Base-by-base conservation (phyloP, 64 coral and sea anemone genomes). In the Cladopsammia gracilis region DNA sequence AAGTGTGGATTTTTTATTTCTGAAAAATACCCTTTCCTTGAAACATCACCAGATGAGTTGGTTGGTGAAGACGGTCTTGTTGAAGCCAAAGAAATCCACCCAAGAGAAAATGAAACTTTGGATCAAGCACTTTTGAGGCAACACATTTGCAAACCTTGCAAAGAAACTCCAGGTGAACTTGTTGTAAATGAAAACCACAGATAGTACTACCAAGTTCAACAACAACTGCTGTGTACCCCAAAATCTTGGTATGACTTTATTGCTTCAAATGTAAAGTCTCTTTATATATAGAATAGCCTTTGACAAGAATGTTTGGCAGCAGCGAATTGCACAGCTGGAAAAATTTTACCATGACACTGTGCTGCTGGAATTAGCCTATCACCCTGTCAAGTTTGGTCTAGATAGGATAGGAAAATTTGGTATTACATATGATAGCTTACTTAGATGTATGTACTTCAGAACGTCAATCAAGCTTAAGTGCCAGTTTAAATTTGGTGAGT, bases 11-110 rank as follows among this genome's bases (percentile, higher is more conserved):
- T n/a, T n/a, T n/a, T n/a, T n/a, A n/a, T n/a, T n/a, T n/a, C n/a
- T n/a, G n/a, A n/a, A n/a, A n/a, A n/a, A n/a, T n/a, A n/a, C n/a
- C n/a, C n/a, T n/a, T n/a, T n/a, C n/a, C 87, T 94, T 54, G 87
- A 77, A 51, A 86, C 93, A 89, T 75, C 93, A 84, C 79, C 87
- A 46, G 93, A 95, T 90, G 93, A 79, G 34, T 85, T 95, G 59
- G 60, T 90, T 78, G 93, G 93, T 64, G 25, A 70, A 56, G 77
- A 89, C 47, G 86, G 78, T 18, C 70, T 88, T 25, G 47, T 89
- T 15, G 92, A 94, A 58, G 77, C 73, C 13, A 94, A 94, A 62
- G 88, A 82, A 75, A 19, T 94, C 6, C 85, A 89, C 86, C 85
- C 87, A 64, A 81, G 26, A 61, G 78, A 94, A 74, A 84, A 83